Percentiles rank a stretch among this genome's conserved stretches.
Evolutionary conservation across 2,113 vertebrate species (phyloP).

Genomic region (Oreochromis spilurus): DNA sequence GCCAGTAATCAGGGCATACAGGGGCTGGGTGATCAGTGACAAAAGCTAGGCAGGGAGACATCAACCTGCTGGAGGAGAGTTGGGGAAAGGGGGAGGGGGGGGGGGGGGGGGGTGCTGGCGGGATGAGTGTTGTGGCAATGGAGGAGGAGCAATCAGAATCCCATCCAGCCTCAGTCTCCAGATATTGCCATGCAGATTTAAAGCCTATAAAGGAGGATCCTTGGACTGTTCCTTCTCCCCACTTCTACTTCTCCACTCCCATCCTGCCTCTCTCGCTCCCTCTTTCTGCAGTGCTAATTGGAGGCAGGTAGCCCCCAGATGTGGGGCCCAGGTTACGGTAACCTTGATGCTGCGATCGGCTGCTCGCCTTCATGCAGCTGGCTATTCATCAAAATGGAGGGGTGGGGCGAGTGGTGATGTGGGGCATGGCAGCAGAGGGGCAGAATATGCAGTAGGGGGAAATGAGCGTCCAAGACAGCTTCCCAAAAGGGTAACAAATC

Average conservation of each 20-base stretch:
- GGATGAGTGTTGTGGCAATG: not conserved
- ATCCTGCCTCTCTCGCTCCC: slow-evolving; percentile 5
- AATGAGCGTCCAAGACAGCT: slow-evolving; percentile 70
- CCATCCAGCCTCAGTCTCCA: slow-evolving; percentile 54
- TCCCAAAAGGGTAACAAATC: slow-evolving; percentile 78
- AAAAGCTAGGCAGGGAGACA: slow-evolving; percentile 64
- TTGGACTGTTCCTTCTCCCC: slow-evolving; percentile 38
- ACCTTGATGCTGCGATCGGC: slow-evolving; percentile 75
- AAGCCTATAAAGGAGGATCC: slow-evolving; percentile 65
- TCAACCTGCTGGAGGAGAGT: slow-evolving; percentile 65
- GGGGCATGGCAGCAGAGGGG: slow-evolving; percentile 52
- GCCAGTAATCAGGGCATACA: slow-evolving; percentile 65
- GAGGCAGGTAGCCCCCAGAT: slow-evolving; percentile 70
- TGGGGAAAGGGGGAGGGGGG: not conserved
- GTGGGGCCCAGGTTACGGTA: slow-evolving; percentile 72
- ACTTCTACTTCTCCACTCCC: slow-evolving; percentile 9
- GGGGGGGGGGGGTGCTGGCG: not conserved
- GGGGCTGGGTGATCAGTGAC: slow-evolving; percentile 70
- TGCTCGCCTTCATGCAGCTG: slow-evolving; percentile 67
- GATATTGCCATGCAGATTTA: slow-evolving; percentile 79
- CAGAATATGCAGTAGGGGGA: slow-evolving; percentile 71
- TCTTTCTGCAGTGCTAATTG: slow-evolving; percentile 64
- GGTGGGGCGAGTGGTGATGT: not conserved
- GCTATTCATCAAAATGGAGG: slow-evolving; percentile 74
- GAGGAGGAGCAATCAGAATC: slow-evolving; percentile 66